phyloP scores from a whole-genome alignment of 2,797 vertebrate genomes.

The Acomys russatus region DNA sequence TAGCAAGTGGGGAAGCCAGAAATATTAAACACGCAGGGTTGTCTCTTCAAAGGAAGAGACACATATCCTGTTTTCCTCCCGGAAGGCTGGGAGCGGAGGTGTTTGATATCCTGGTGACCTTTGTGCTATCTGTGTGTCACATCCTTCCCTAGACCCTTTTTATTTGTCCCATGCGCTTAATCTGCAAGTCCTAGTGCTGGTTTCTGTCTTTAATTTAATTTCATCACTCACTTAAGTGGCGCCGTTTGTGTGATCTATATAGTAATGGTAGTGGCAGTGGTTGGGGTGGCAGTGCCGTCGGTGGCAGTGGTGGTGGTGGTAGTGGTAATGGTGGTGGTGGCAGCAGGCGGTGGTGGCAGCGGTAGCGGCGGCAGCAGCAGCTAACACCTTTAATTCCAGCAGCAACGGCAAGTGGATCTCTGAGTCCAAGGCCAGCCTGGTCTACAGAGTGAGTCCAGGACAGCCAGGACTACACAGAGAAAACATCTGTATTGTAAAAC shows the following conservation, averaged over 20 bases:
- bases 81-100: constrained; percentile 10
- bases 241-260: no score
- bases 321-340: no score
- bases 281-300: no score
- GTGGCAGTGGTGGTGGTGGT: no score
- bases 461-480: constrained; percentile 3
- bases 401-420: neutral
- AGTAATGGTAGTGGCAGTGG: no score
- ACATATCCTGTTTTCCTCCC: constrained; percentile 1
- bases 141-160: neutral
- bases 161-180: no score
- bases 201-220: no score
- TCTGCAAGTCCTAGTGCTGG: no score
- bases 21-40: neutral
- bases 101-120: neutral
- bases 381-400: neutral
- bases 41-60: constrained; percentile 13
- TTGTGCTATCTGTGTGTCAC: neutral
- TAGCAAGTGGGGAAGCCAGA: neutral
- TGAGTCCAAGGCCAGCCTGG: neutral
- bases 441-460: constrained; percentile 20
- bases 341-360: no score
- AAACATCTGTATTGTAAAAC: neutral
- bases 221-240: no score
- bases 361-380: no score